Conservation (phyloP, 1,140 invertebrate genomes). For the Diabrotica virgifera region DNA sequence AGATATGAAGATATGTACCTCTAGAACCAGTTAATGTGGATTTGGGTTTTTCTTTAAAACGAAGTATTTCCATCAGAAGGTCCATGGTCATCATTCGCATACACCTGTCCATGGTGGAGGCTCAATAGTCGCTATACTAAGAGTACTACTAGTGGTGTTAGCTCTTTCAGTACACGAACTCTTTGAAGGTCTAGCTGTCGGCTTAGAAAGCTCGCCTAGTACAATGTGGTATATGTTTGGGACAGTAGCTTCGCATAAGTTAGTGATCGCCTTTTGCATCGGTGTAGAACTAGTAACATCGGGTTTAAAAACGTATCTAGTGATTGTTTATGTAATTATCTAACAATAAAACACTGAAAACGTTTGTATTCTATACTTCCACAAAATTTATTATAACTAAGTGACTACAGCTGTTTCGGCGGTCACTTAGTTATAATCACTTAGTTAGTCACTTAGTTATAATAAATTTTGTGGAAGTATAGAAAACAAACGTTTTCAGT, state of each 20-base stretch:
- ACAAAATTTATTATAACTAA: too few relatives aligned
- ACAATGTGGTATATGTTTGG: constrained; percentile 64
- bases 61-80: constrained; percentile 40
- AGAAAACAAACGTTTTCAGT: too few relatives aligned
- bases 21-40: neutral
- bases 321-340: constrained; percentile 49
- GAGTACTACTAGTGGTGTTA: constrained; percentile 76
- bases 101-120: constrained; percentile 41
- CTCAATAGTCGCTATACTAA: constrained; percentile 62
- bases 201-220: constrained; percentile 66
- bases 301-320: constrained; percentile 39
- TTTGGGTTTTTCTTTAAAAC: constrained; percentile 16
- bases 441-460: too few relatives aligned
- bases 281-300: constrained; percentile 52
- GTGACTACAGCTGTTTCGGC: too few relatives aligned
- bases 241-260: constrained; percentile 58
- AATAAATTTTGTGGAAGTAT: too few relatives aligned
- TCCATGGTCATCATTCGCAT: too few relatives aligned
- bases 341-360: too few relatives aligned
- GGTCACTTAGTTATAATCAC: too few relatives aligned
- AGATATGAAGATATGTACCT: constrained; percentile 13
- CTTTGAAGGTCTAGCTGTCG: constrained; percentile 89
- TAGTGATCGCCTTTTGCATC: constrained; percentile 58
- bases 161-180: constrained; percentile 88
- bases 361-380: too few relatives aligned